Conservation (phyloP, 2,888 invertebrate species). For the Caenorhabditis virilis region DNA sequence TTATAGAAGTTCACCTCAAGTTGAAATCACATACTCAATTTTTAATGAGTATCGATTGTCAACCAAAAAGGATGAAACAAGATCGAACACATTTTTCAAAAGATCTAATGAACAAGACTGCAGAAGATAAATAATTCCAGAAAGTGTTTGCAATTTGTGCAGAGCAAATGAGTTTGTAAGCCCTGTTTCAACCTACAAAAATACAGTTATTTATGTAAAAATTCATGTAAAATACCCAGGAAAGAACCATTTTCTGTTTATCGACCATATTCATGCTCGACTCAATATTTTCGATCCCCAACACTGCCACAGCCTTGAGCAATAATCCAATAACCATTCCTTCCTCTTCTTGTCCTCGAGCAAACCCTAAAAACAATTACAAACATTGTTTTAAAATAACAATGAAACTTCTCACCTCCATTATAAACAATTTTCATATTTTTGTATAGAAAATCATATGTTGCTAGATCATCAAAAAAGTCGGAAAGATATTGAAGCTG, state of each 20-base stretch:
- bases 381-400: not conserved
- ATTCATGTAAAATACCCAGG: conserved; percentile 10
- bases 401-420: conserved; percentile 6
- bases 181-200: conserved; percentile 29
- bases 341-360: not conserved
- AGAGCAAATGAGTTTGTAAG: conserved; percentile 2
- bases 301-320: conserved; percentile 56
- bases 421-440: conserved; percentile 40
- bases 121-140: conserved; percentile 58
- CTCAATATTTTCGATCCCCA: conserved; percentile 43
- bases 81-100: conserved; percentile 2
- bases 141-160: conserved; percentile 33
- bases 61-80: not conserved
- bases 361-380: conserved; percentile 1
- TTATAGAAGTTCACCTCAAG: not conserved
- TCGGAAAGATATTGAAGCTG: conserved; percentile 56
- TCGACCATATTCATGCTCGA: conserved; percentile 9
- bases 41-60: not conserved
- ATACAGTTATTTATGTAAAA: not conserved
- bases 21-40: not conserved
- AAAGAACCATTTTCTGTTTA: conserved; percentile 12
- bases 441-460: conserved; percentile 51
- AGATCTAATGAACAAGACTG: conserved; percentile 54
- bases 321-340: conserved; percentile 40
- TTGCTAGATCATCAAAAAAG: conserved; percentile 58